These are phyloP conservation scores for Phanerotoma sp. DNA, from an alignment of 2,888 invertebrate species.

Conservation along the genomic window DNA sequence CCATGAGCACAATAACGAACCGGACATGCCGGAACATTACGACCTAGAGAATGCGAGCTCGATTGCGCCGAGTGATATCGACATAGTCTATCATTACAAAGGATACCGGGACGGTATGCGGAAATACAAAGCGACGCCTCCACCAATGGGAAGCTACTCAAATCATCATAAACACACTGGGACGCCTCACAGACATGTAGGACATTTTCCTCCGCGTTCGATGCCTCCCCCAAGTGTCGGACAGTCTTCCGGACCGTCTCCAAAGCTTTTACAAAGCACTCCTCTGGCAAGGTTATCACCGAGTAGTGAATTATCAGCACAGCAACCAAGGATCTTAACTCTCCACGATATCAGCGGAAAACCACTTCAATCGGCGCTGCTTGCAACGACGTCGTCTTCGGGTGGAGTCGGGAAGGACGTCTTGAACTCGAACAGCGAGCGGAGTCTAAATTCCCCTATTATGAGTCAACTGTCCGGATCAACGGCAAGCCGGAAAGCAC, in stretches of 20 bases:
- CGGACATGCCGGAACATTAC: slow-evolving; percentile 89
- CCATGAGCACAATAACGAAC: slow-evolving; percentile 69
- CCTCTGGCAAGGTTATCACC: slow-evolving; percentile 88
- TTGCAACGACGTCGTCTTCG: slow-evolving; percentile 87
- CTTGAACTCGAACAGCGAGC: slow-evolving; percentile 88
- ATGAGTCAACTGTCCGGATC: slow-evolving; percentile 89
- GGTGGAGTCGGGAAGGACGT: slow-evolving; percentile 86
- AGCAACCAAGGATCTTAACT: slow-evolving; percentile 90
- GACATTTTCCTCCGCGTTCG: slow-evolving; percentile 73
- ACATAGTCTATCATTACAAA: slow-evolving; percentile 95
- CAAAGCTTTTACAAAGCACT: slow-evolving; percentile 82
- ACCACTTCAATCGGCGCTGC: slow-evolving; percentile 82
- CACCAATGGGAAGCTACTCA: slow-evolving; percentile 74
- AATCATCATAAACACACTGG: slow-evolving; percentile 72
- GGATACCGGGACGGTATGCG: slow-evolving; percentile 86
- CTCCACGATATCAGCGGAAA: slow-evolving; percentile 92
- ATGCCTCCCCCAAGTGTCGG: slow-evolving; percentile 67
- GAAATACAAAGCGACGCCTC: slow-evolving; percentile 86
- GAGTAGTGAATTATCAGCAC: slow-evolving; percentile 87
- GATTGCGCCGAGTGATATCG: slow-evolving; percentile 96
- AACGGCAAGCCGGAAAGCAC: slow-evolving; percentile 74
- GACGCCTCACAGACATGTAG: slow-evolving; percentile 65
- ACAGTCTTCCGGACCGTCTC: slow-evolving; percentile 66
- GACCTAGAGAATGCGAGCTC: slow-evolving; percentile 97
- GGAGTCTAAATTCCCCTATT: slow-evolving; percentile 88